These are phyloP conservation scores for Eledona agricola DNA, from an alignment of 2,888 invertebrate species.

Conservation along the genomic window DNA sequence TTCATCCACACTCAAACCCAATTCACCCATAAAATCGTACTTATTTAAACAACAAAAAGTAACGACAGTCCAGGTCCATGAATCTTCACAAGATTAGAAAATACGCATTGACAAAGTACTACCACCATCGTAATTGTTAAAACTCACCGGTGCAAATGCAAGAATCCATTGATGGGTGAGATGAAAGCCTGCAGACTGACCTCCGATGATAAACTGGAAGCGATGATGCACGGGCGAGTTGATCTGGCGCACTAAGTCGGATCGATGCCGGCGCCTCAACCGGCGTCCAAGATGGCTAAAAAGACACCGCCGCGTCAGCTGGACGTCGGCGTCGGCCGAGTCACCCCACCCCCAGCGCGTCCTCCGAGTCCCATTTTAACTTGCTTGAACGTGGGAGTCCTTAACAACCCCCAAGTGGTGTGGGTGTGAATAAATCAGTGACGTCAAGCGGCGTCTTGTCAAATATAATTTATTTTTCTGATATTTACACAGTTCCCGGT, in stretches of 20 bases:
- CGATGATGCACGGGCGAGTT: slow-evolving; percentile 43
- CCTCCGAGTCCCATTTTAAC: too few species aligned
- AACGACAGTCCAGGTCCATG: too few species aligned
- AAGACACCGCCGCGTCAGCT: slow-evolving; percentile 19
- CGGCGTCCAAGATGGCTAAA: slow-evolving; percentile 40
- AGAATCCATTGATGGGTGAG: slow-evolving; percentile 39
- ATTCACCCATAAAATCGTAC: too few species aligned
- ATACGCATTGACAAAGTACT: too few species aligned
- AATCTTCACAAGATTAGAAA: too few species aligned
- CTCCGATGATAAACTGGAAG: slow-evolving; percentile 42
- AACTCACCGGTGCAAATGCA: slow-evolving; percentile 27
- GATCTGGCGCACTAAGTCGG: slow-evolving; percentile 47
- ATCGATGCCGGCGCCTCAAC: slow-evolving; percentile 43
- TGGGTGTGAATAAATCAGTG: too few species aligned
- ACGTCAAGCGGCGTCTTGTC: slow-evolving; percentile 13
- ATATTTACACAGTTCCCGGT: slow-evolving; percentile 33
- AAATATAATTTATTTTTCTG: slow-evolving; percentile 29
- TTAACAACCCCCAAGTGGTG: too few species aligned
- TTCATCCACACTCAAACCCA: too few species aligned
- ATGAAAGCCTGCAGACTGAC: slow-evolving; percentile 41
- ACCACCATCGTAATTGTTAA: too few species aligned
- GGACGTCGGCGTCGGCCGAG: slow-evolving; percentile 17
- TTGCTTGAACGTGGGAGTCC: too few species aligned
- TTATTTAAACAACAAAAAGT: too few species aligned
- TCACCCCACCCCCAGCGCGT: too few species aligned